These are phyloP conservation scores for Kuschelorhynchus macadamiae DNA, from an alignment of 2,888 invertebrate genomes.

Conservation along the genomic window DNA sequence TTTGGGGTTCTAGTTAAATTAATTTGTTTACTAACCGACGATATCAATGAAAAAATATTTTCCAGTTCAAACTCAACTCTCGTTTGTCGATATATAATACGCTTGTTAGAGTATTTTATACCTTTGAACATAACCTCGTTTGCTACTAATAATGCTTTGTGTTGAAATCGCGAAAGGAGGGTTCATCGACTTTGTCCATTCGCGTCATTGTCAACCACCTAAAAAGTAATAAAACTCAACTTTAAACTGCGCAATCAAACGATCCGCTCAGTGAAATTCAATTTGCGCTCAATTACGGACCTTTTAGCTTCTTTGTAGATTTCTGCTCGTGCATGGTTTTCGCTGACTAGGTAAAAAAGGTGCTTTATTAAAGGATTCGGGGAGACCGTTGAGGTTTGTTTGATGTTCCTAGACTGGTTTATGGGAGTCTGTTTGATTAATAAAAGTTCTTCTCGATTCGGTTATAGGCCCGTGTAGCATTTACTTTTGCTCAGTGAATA, in stretches of 20 bases:
- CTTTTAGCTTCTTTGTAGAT: constrained; percentile 29
- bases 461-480: not conserved
- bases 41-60: no score
- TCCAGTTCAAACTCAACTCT: no score
- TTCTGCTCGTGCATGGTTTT: constrained; percentile 6
- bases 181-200: not conserved
- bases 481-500: no score
- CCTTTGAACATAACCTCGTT: no score
- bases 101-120: no score
- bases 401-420: constrained; percentile 9
- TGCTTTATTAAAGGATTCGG: constrained; percentile 18
- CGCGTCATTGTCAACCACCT: constrained; percentile 6
- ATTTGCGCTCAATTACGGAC: constrained; percentile 28
- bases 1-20: no score
- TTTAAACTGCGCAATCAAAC: constrained; percentile 29
- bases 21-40: no score
- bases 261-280: constrained; percentile 20
- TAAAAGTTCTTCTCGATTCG: not conserved
- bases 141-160: no score
- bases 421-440: constrained; percentile 14
- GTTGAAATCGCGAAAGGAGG: no score
- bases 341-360: constrained; percentile 32
- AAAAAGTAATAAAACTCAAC: constrained; percentile 21
- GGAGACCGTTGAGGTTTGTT: constrained; percentile 9
- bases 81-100: no score